phyloP scores from a whole-genome alignment of 2,797 vertebrate genomes.

The Hydrolagus colliei region DNA sequence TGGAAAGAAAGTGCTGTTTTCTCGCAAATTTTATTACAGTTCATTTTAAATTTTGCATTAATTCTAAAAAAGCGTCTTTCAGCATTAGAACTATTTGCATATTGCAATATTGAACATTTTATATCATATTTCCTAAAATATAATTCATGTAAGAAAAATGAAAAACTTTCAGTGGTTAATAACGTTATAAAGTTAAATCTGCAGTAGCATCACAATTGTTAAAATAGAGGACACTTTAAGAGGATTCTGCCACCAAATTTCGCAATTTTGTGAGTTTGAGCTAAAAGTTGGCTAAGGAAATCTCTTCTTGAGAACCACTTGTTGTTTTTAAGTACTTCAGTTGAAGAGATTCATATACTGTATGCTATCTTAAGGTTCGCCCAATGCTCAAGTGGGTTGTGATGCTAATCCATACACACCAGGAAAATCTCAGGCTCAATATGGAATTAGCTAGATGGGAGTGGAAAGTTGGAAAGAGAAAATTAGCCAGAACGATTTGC shows the following conservation, averaged over 20 bases:
- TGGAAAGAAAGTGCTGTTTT: constrained; percentile 49
- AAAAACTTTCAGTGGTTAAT: background rate
- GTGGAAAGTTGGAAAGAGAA: background rate
- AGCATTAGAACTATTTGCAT: constrained; percentile 9
- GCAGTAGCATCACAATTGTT: background rate
- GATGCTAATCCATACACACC: background rate
- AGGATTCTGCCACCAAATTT: background rate
- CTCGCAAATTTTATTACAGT: constrained; percentile 6
- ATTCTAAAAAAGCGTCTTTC: background rate
- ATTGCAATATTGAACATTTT: background rate
- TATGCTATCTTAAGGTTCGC: background rate
- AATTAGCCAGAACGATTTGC: background rate
- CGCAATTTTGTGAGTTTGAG: background rate
- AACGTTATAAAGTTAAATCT: background rate
- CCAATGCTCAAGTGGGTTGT: background rate
- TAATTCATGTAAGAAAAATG: background rate
- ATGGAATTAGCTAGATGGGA: background rate
- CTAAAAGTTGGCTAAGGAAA: background rate
- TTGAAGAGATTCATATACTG: background rate
- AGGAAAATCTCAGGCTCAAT: background rate
- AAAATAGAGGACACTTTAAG: background rate
- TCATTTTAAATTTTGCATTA: background rate
- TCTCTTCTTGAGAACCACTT: background rate
- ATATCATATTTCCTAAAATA: background rate
- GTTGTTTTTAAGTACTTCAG: background rate